Percentiles rank a stretch among this genome's conserved stretches.
Evolutionary conservation across 1,140 invertebrate genomes (phyloP).

Genomic region (Doryteuthis pealeii): DNA sequence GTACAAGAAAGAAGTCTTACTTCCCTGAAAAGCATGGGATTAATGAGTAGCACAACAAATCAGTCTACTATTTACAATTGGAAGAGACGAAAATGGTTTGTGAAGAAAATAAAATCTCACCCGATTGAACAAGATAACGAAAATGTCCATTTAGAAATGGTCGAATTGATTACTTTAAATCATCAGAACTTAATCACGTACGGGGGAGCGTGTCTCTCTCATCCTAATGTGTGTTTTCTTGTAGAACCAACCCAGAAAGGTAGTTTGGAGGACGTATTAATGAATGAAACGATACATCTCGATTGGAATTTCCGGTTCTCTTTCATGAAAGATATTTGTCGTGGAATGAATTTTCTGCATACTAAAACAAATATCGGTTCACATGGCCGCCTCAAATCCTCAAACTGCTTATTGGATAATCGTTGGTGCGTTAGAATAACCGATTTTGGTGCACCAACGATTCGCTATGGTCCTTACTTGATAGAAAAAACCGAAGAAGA

Average conservation of each 20-base stretch:
- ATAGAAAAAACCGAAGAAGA: not conserved
- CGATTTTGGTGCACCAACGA: conserved; percentile 76
- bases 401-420: conserved; percentile 95
- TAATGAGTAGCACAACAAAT: not conserved
- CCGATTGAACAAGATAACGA: conserved; percentile 26
- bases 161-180: conserved; percentile 24
- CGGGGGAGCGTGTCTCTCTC: conserved; percentile 33
- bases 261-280: conserved; percentile 67
- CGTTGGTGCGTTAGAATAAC: conserved; percentile 94
- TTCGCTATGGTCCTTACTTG: not conserved
- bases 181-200: conserved; percentile 35
- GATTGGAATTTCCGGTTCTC: conserved; percentile 91
- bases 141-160: conserved; percentile 26
- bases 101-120: conserved; percentile 17
- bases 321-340: conserved; percentile 81
- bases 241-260: conserved; percentile 64
- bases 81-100: not conserved
- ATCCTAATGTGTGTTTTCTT: conserved; percentile 30
- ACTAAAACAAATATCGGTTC: conserved; percentile 75
- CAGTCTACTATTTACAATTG: not conserved
- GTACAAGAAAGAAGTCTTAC: not conserved
- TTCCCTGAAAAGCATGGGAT: not conserved
- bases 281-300: conserved; percentile 84
- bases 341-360: not conserved
- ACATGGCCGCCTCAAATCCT: conserved; percentile 92